phyloP scores from a whole-genome alignment of 2,797 vertebrate species.

The Acomys russatus region DNA sequence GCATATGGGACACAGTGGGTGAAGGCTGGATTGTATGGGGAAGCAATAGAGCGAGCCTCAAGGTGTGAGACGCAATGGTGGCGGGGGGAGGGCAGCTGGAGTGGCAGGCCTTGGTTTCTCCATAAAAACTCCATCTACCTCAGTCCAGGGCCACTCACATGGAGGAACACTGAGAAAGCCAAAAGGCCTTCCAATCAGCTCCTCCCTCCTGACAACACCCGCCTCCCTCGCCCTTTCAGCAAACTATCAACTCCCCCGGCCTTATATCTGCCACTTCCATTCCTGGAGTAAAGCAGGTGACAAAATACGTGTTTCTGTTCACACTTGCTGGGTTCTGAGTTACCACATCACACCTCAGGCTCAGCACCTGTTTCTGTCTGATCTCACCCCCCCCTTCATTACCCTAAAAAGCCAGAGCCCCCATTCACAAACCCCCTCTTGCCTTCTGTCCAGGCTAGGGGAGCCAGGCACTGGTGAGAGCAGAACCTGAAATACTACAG shows the following conservation, averaged over 20 bases:
- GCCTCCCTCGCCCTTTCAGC: neutral
- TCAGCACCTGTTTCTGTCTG: conserved; percentile 54
- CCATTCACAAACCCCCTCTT: neutral
- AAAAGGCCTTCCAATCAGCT: neutral
- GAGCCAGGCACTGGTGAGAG: neutral
- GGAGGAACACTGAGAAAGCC: neutral
- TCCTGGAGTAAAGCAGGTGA: conserved; percentile 56
- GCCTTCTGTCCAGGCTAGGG: neutral
- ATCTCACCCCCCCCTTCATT: neutral
- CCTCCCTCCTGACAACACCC: neutral
- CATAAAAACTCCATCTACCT: neutral
- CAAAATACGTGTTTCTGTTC: conserved; percentile 61
- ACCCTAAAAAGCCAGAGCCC: conserved; percentile 39
- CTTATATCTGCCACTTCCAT: neutral
- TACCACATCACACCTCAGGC: conserved; percentile 24
- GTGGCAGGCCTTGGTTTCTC: neutral
- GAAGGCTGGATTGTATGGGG: neutral
- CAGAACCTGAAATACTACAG: neutral
- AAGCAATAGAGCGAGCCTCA: neutral
- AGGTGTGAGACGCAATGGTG: neutral
- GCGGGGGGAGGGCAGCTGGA: too few relatives aligned
- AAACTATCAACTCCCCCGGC: neutral
- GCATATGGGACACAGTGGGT: neutral
- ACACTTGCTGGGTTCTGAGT: conserved; percentile 63
- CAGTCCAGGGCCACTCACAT: neutral